Evolutionary conservation across 2,888 invertebrate species (phyloP).

Genomic region (Cantharis nigra): DNA sequence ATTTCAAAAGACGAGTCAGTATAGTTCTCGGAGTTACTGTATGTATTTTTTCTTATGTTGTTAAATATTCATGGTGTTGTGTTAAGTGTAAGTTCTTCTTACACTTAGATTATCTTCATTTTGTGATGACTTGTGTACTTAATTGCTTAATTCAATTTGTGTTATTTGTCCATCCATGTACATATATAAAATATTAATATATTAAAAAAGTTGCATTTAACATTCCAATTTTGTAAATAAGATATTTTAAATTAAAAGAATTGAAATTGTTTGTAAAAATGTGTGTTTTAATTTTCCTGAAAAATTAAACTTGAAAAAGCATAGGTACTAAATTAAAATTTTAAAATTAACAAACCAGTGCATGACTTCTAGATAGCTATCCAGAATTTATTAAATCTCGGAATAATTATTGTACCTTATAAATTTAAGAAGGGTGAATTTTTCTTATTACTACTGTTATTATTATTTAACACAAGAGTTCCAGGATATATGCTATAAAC

Average conservation of each 20-base stretch:
- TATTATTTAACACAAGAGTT: too few species aligned
- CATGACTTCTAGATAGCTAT: too few species aligned
- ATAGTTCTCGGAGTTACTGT: not conserved
- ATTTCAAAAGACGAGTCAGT: not conserved
- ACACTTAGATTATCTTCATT: not conserved
- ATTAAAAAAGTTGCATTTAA: slow-evolving; percentile 20
- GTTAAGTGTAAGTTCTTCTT: not conserved
- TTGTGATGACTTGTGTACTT: not conserved
- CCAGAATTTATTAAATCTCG: too few species aligned
- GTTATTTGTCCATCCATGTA: slow-evolving; percentile 19
- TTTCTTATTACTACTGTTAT: too few species aligned
- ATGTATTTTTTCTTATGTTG: not conserved
- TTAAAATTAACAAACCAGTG: too few species aligned
- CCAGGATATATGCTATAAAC: too few species aligned
- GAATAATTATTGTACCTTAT: too few species aligned
- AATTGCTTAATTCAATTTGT: not conserved
- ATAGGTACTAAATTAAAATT: too few species aligned
- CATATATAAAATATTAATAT: slow-evolving; percentile 23
- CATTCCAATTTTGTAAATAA: slow-evolving; percentile 26
- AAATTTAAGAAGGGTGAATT: too few species aligned
- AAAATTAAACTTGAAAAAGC: too few species aligned
- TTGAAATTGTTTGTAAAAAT: slow-evolving; percentile 8
- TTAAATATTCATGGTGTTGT: not conserved
- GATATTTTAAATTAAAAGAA: slow-evolving; percentile 24
- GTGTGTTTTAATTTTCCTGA: not conserved